Conservation (phyloP, 2,113 vertebrate genomes). For the Bettongia penicillata region DNA sequence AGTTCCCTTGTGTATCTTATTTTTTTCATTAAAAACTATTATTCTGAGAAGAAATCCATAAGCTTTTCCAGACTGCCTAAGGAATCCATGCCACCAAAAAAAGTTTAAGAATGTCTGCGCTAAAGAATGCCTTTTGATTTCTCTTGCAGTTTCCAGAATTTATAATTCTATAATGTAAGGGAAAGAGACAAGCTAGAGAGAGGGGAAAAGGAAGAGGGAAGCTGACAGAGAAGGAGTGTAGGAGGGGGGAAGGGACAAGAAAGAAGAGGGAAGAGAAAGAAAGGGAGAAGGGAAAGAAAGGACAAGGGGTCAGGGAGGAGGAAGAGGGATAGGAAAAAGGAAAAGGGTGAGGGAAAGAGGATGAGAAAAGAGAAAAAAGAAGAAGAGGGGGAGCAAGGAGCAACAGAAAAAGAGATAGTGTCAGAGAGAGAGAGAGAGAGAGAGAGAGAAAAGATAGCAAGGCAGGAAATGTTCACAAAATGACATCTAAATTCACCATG, state of each 20-base stretch:
- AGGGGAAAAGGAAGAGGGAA: neutral
- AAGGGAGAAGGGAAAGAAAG: neutral
- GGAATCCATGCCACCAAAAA: neutral
- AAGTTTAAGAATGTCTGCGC: neutral
- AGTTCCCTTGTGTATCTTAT: neutral
- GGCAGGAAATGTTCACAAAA: neutral
- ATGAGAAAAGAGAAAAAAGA: conserved; percentile 60
- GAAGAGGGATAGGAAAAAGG: conserved; percentile 67
- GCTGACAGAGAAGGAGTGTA: neutral
- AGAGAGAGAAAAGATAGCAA: neutral
- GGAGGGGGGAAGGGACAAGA: neutral
- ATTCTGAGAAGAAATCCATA: neutral
- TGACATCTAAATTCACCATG: neutral
- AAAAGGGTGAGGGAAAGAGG: conserved; percentile 45
- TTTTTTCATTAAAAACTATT: neutral
- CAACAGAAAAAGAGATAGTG: neutral
- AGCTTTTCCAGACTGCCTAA: neutral
- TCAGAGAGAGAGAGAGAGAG: neutral
- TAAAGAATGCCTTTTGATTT: neutral
- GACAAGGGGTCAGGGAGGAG: neutral
- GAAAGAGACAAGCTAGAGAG: neutral
- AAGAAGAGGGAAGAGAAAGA: neutral
- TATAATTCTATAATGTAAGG: neutral
- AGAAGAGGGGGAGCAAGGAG: neutral
- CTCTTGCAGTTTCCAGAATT: neutral